Conservation (phyloP, 2,797 vertebrate species). For the Nasua narica region DNA sequence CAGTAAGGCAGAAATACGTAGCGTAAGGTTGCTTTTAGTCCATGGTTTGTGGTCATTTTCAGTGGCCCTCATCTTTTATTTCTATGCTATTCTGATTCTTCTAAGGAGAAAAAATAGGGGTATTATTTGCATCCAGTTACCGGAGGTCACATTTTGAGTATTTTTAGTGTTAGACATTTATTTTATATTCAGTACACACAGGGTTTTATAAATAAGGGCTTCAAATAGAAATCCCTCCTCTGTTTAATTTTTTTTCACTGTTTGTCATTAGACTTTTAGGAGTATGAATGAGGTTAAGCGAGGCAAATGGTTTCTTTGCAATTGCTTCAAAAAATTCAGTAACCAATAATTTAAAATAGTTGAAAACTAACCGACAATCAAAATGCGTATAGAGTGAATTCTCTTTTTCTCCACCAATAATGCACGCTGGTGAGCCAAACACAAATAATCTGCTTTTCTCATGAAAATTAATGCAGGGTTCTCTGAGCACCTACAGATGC, state of each 20-base stretch:
- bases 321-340: neutral
- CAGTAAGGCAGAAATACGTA: neutral
- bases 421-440: neutral
- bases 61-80: neutral
- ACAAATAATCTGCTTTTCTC: neutral
- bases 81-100: neutral
- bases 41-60: neutral
- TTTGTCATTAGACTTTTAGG: neutral
- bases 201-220: neutral
- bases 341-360: neutral
- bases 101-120: neutral
- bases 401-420: neutral
- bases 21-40: rapidly evolving
- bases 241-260: neutral
- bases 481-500: neutral
- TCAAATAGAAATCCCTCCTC: neutral
- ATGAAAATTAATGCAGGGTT: neutral
- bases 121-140: neutral
- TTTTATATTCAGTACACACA: slow-evolving; percentile 49
- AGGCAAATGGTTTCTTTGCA: neutral
- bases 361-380: slow-evolving; percentile 19
- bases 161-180: slow-evolving; percentile 31
- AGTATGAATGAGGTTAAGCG: neutral
- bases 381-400: neutral
- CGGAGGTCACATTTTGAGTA: neutral